Evolutionary conservation across 2,113 vertebrate genomes (phyloP).

Genomic region (Neofelis nebulosa): DNA sequence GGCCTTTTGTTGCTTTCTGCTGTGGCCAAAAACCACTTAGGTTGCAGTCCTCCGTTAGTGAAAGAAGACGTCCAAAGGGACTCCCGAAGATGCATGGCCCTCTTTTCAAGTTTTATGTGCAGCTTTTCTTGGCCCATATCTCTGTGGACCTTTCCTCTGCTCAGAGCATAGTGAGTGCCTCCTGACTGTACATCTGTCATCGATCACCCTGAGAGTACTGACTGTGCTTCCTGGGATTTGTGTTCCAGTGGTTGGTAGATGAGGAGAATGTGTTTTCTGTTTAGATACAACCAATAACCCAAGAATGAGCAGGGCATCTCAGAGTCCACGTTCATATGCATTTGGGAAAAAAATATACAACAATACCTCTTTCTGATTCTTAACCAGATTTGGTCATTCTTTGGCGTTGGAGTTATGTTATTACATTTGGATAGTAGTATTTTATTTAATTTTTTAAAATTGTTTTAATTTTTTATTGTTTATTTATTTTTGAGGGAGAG

Average conservation of each 20-base stretch:
- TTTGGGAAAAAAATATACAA: neutral
- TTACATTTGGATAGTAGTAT: neutral
- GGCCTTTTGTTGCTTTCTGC: slow-evolving; percentile 77
- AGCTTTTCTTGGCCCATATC: slow-evolving; percentile 71
- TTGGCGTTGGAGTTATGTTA: slow-evolving; percentile 6
- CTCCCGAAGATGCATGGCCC: slow-evolving; percentile 73
- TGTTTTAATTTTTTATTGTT: neutral
- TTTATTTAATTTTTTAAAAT: neutral
- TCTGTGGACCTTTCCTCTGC: slow-evolving; percentile 69
- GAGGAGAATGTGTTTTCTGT: slow-evolving; percentile 68
- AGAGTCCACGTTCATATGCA: neutral
- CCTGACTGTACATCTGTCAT: slow-evolving; percentile 81
- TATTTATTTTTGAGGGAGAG: neutral
- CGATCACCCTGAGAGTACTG: slow-evolving; percentile 70
- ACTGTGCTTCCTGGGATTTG: slow-evolving; percentile 69
- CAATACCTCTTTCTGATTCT: neutral
- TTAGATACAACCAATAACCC: slow-evolving; percentile 45
- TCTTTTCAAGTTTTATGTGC: slow-evolving; percentile 72
- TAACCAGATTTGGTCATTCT: neutral
- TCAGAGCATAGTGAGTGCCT: slow-evolving; percentile 77
- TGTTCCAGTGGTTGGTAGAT: slow-evolving; percentile 72
- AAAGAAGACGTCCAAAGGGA: slow-evolving; percentile 61
- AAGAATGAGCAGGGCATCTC: slow-evolving; percentile 31
- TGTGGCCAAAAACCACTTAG: slow-evolving; percentile 78
- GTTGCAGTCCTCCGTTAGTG: slow-evolving; percentile 37